Conservation (phyloP, 2,113 vertebrate genomes). For the Lonchura striata region DNA sequence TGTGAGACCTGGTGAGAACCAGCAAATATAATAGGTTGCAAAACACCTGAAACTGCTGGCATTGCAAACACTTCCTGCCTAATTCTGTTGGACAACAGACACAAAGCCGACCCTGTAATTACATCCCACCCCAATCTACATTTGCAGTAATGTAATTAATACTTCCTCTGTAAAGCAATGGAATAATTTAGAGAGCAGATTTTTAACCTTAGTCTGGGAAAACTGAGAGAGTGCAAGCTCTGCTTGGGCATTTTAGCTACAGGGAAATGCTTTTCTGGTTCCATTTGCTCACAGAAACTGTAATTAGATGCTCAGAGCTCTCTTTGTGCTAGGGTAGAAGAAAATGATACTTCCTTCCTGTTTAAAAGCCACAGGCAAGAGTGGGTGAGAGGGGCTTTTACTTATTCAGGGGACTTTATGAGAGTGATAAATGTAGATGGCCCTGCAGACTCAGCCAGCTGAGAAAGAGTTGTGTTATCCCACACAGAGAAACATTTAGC, state of each 20-base stretch:
- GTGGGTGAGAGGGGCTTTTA: conserved; percentile 30
- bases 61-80: conserved; percentile 76
- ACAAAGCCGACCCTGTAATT: conserved; percentile 84
- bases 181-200: conserved; percentile 78
- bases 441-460: conserved; percentile 46
- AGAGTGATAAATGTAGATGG: conserved; percentile 73
- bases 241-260: conserved; percentile 71
- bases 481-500: conserved; percentile 53
- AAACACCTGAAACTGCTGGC: conserved; percentile 79
- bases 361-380: conserved; percentile 57
- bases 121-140: conserved; percentile 78
- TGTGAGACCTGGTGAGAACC: conserved; percentile 69
- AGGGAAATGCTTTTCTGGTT: conserved; percentile 71
- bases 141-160: conserved; percentile 82
- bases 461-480: conserved; percentile 34
- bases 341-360: conserved; percentile 83
- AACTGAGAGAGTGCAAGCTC: conserved; percentile 47
- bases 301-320: conserved; percentile 79
- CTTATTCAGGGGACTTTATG: conserved; percentile 72
- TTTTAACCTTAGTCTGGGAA: conserved; percentile 70
- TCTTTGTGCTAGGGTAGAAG: conserved; percentile 76
- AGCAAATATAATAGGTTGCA: conserved; percentile 73
- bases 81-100: conserved; percentile 80
- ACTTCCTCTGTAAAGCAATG: conserved; percentile 80
- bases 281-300: conserved; percentile 76